These are phyloP conservation scores for Nibea albiflora DNA, from an alignment of 2,113 vertebrate species.

Conservation along the genomic window DNA sequence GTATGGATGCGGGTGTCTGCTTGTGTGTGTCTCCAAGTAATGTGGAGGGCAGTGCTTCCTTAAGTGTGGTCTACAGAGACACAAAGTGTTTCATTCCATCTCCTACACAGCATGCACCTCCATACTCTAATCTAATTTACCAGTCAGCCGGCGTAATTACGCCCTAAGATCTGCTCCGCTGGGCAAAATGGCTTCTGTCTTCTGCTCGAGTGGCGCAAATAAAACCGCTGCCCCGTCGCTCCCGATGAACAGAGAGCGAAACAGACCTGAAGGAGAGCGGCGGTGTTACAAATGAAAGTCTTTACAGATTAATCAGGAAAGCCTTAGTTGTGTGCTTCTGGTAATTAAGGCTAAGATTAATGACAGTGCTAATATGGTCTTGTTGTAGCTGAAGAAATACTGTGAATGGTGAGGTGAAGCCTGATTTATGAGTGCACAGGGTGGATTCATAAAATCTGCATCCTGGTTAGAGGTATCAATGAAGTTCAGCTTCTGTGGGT, in stretches of 20 bases:
- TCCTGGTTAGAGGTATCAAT: not conserved
- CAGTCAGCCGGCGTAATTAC: constrained; percentile 70
- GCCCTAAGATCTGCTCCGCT: constrained; percentile 71
- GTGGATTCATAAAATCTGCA: constrained; percentile 30
- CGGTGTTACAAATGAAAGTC: constrained; percentile 55
- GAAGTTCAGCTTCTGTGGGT: not conserved
- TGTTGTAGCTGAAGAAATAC: constrained; percentile 32
- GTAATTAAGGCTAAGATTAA: constrained; percentile 76
- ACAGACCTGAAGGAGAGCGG: constrained; percentile 41
- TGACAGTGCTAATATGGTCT: constrained; percentile 41
- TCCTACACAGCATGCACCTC: constrained; percentile 37
- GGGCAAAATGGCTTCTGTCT: constrained; percentile 70
- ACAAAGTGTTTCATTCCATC: constrained; percentile 24
- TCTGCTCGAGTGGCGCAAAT: constrained; percentile 64
- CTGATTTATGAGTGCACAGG: constrained; percentile 10
- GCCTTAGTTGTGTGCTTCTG: constrained; percentile 63
- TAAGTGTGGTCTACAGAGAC: not conserved
- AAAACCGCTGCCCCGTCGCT: constrained; percentile 53
- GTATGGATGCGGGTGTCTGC: not conserved
- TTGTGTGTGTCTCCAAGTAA: not conserved
- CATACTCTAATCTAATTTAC: constrained; percentile 79
- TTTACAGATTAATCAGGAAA: constrained; percentile 65
- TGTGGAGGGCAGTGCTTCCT: not conserved
- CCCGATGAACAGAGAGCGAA: constrained; percentile 42
- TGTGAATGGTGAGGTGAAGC: constrained; percentile 36